Conservation (phyloP, 2,113 vertebrate species). For the Elachura formosa region DNA sequence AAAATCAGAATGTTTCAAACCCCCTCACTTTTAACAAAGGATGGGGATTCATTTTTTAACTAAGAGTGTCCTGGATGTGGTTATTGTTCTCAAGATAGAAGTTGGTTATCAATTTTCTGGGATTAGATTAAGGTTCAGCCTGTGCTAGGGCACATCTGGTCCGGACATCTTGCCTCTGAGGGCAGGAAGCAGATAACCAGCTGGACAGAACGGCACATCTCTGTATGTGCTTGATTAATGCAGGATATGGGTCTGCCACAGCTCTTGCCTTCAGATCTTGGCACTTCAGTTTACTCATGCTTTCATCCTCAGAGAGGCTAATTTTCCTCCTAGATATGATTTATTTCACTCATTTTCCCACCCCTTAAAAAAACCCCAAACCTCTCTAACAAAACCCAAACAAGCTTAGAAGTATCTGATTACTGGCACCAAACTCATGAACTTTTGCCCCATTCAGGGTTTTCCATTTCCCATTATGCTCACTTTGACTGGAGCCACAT, state of each 20-base stretch:
- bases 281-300: background rate
- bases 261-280: conserved; percentile 15
- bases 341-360: background rate
- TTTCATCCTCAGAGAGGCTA: background rate
- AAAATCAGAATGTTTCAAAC: background rate
- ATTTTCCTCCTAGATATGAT: conserved; percentile 25
- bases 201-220: background rate
- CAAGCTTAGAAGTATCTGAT: background rate
- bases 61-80: accelerated
- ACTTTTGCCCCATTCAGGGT: conserved; percentile 5
- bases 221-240: conserved; percentile 29
- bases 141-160: background rate
- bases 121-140: background rate
- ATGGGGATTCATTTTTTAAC: background rate
- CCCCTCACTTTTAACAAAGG: background rate
- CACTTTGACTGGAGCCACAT: conserved; percentile 20
- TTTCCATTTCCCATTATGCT: background rate
- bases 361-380: background rate
- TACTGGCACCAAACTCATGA: conserved; percentile 25
- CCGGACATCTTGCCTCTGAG: background rate
- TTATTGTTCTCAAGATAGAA: background rate
- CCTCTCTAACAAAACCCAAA: background rate
- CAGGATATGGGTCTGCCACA: background rate
- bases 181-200: background rate
- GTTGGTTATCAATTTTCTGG: background rate